Conservation (phyloP, 2,797 vertebrate genomes). For the Sebastes iracundus region DNA sequence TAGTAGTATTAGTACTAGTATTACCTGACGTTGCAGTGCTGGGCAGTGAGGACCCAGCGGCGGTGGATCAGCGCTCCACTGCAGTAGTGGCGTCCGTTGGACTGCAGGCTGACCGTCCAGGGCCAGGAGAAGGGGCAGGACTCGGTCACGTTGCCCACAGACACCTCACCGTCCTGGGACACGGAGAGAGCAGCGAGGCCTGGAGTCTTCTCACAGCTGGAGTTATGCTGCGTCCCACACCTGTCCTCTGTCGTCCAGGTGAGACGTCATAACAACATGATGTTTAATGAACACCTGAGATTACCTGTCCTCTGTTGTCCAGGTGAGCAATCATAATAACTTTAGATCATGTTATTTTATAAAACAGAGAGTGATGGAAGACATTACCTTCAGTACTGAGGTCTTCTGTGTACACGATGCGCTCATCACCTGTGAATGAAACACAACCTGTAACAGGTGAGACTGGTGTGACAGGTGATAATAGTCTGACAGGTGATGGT, state of each 20-base stretch:
- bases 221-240: slow-evolving; percentile 57
- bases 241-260: slow-evolving; percentile 1
- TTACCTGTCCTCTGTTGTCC: too few relatives aligned
- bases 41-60: slow-evolving; percentile 71
- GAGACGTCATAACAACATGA: background rate
- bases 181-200: background rate
- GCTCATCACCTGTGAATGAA: slow-evolving; percentile 1
- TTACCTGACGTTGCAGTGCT: slow-evolving; percentile 70
- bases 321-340: too few relatives aligned
- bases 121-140: slow-evolving; percentile 77
- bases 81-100: slow-evolving; percentile 71
- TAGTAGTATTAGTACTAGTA: background rate
- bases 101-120: slow-evolving; percentile 82
- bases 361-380: background rate
- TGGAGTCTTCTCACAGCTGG: slow-evolving; percentile 31
- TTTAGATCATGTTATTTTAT: too few relatives aligned
- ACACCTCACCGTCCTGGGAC: background rate
- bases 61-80: slow-evolving; percentile 70
- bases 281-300: background rate
- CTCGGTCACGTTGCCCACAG: slow-evolving; percentile 54
- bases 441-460: background rate
- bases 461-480: background rate
- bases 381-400: background rate
- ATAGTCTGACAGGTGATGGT: too few relatives aligned
- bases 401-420: background rate